phyloP scores from a whole-genome alignment of 2,888 invertebrate genomes.

The Philaethria dido region DNA sequence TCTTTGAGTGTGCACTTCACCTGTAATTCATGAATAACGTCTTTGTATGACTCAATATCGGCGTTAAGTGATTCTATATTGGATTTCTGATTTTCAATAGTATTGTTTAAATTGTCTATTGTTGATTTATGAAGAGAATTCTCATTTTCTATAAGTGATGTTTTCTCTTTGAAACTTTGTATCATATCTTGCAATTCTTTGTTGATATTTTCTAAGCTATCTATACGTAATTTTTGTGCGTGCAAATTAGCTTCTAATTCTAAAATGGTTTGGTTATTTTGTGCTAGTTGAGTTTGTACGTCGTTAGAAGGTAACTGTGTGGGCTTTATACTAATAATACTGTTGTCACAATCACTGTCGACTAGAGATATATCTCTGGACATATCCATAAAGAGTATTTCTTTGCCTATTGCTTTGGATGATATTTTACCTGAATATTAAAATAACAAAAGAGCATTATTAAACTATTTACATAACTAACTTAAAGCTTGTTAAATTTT shows the following conservation, averaged over 20 bases:
- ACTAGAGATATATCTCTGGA: slow-evolving; percentile 67
- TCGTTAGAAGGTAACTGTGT: slow-evolving; percentile 47
- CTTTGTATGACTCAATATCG: slow-evolving; percentile 65
- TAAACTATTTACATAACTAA: neutral
- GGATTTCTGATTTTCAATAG: slow-evolving; percentile 61
- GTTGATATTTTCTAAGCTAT: slow-evolving; percentile 58
- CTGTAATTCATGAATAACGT: slow-evolving; percentile 65
- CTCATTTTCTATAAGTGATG: slow-evolving; percentile 58
- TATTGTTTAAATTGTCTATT: slow-evolving; percentile 61
- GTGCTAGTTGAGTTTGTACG: slow-evolving; percentile 56
- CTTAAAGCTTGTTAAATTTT: too few species aligned
- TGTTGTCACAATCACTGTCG: slow-evolving; percentile 65
- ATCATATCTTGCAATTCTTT: slow-evolving; percentile 56
- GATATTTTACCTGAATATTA: slow-evolving; percentile 53
- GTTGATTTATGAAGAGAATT: slow-evolving; percentile 60
- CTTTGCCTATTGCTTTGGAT: slow-evolving; percentile 52
- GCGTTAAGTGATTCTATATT: slow-evolving; percentile 55
- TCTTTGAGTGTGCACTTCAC: slow-evolving; percentile 58
- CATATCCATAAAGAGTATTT: slow-evolving; percentile 61
- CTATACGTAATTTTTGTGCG: slow-evolving; percentile 58
- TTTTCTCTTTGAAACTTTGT: slow-evolving; percentile 55
- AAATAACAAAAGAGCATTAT: slow-evolving; percentile 25
- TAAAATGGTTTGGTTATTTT: slow-evolving; percentile 56
- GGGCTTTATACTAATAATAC: slow-evolving; percentile 51
- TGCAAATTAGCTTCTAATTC: slow-evolving; percentile 61